Percentiles rank a stretch among this genome's conserved stretches.
These are phyloP conservation scores for Acronicta alni DNA, from an alignment of 2,888 invertebrate genomes.

Conservation along the genomic window DNA sequence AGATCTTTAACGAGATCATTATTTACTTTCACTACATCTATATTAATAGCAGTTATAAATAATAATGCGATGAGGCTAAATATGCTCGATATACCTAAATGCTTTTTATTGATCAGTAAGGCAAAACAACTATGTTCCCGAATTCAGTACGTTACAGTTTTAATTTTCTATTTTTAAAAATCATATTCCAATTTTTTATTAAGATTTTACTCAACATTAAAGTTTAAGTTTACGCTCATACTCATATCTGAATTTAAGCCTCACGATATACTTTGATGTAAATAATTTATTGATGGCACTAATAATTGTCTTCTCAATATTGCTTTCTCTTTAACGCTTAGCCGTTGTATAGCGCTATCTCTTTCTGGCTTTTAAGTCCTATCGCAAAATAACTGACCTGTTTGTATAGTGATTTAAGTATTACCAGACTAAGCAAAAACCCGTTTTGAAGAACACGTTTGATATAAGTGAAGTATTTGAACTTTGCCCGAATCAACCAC, in stretches of 20 bases:
- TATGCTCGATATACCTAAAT: background rate
- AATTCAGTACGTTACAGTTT: no score
- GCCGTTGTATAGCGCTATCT: slow-evolving; percentile 1
- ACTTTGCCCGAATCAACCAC: slow-evolving; percentile 44
- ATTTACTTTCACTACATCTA: slow-evolving; percentile 55
- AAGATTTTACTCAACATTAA: no score
- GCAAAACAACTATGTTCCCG: no score
- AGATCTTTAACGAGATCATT: slow-evolving; percentile 43
- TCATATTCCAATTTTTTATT: no score
- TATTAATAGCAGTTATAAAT: slow-evolving; percentile 21
- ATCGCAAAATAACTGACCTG: slow-evolving; percentile 23
- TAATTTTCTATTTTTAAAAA: background rate
- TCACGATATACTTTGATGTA: background rate
- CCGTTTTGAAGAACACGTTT: slow-evolving; percentile 41
- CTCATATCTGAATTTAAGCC: no score
- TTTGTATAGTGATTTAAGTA: slow-evolving; percentile 27
- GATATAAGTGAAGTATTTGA: slow-evolving; percentile 26
- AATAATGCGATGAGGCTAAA: slow-evolving; percentile 12
- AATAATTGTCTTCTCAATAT: background rate
- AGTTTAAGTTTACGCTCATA: no score
- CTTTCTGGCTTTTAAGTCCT: background rate
- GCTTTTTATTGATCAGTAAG: slow-evolving; percentile 1
- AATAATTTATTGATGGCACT: slow-evolving; percentile 16
- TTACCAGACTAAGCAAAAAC: slow-evolving; percentile 25
- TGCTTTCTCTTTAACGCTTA: background rate